Percentiles rank a stretch among this genome's conserved stretches.
Evolutionary conservation across 2,797 vertebrate species (phyloP).

Genomic region (Rhodeus uyekii): DNA sequence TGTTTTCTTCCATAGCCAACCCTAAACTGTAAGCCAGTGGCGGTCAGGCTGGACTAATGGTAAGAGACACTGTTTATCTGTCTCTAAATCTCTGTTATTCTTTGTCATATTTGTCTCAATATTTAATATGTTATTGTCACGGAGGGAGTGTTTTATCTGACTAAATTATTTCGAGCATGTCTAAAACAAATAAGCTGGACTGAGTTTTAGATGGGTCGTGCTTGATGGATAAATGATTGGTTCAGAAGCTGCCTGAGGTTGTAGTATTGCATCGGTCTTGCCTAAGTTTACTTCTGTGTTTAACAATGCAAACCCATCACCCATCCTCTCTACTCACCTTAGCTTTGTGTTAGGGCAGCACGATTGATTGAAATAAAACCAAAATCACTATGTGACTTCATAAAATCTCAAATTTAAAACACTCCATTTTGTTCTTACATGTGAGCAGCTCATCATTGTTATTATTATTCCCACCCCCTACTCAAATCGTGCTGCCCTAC

Average conservation of each 20-base stretch:
- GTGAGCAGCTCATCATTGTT: not conserved
- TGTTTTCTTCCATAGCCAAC: conserved; percentile 66
- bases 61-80: conserved; percentile 63
- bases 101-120: conserved; percentile 2
- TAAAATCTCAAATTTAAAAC: not conserved
- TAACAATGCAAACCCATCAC: conserved; percentile 1
- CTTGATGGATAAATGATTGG: conserved; percentile 28
- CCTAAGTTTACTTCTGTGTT: conserved; percentile 18
- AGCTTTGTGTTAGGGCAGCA: conserved; percentile 17
- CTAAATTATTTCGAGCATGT: conserved; percentile 14
- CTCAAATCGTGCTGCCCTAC: conserved; percentile 36
- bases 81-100: not conserved
- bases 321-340: not conserved
- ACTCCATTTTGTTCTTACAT: not conserved
- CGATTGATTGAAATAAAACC: not conserved
- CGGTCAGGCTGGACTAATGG: conserved; percentile 79
- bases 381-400: not conserved
- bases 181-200: not conserved
- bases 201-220: conserved; percentile 7
- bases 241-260: not conserved
- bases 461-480: not conserved
- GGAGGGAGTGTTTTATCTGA: conserved; percentile 58
- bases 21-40: conserved; percentile 76
- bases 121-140: conserved; percentile 60
- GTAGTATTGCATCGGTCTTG: not conserved